These are phyloP conservation scores for Rhabditoides inermis DNA, from an alignment of 2,888 invertebrate genomes.

Conservation along the genomic window DNA sequence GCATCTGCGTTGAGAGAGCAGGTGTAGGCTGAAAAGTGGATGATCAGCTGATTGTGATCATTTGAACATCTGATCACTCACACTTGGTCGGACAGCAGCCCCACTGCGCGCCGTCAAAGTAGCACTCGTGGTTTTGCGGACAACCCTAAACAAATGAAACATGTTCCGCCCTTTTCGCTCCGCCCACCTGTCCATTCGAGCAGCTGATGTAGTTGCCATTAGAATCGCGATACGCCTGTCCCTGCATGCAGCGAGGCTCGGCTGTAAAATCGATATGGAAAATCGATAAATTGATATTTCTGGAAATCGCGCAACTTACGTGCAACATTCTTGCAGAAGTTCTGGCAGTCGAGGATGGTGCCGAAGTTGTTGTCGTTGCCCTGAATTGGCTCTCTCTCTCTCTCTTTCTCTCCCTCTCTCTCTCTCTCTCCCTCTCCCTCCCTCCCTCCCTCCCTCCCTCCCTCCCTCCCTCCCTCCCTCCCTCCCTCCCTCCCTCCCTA, in stretches of 20 bases:
- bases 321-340: constrained; percentile 36
- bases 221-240: constrained; percentile 36
- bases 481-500: no score
- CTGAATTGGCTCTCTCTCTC: no score
- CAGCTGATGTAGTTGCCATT: constrained; percentile 35
- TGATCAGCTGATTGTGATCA: background rate
- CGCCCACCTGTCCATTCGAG: constrained; percentile 14
- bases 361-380: constrained; percentile 46
- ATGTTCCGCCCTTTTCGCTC: no score
- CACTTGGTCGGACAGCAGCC: constrained; percentile 38
- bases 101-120: constrained; percentile 35
- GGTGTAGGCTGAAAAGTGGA: constrained; percentile 23
- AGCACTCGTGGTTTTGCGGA: constrained; percentile 44
- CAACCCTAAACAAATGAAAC: no score
- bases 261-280: no score
- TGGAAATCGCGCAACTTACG: constrained; percentile 15
- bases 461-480: no score
- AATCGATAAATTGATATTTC: background rate
- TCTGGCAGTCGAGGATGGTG: constrained; percentile 34
- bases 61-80: background rate
- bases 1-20: constrained; percentile 32
- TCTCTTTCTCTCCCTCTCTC: no score
- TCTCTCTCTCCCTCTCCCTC: no score
- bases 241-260: constrained; percentile 36
- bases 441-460: no score